Base-by-base conservation (phyloP, 2,888 invertebrate species). In the Trisateles emortualis region DNA sequence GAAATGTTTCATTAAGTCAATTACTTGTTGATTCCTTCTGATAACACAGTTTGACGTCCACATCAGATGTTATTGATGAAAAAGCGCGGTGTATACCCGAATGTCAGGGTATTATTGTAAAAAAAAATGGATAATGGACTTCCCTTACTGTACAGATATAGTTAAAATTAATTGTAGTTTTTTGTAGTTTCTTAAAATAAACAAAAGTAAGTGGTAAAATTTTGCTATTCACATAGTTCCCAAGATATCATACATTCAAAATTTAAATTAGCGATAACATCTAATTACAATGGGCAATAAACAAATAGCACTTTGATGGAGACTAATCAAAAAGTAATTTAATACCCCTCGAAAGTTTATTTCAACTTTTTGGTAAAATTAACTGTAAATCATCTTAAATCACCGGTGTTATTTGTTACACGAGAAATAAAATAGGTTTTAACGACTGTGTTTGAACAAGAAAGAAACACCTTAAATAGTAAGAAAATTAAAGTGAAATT, bases 261-360 rank as follows among this genome's bases (percentile, higher is more conserved):
- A 51, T 51, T 64, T 38, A 1, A 59, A 64, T 59, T 36, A 33
- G 22, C 42, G 72, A 71, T 71, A 68, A 54, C 63, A 71, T 71
- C 72, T 65, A 54, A 63, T 68, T 60, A 59, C 53, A 26, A 45
- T 29, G 33, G 36, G 48, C 55, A 36, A 51, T 62, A 68, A 57
- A 71, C 57, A 68, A 70, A 66, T 57, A 57, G 59, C 45, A 63
- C 49, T 61, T 55, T 44, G 60, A 60, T 51, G 49, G 52, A 68
- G 66, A 63, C 68, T 72, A 79, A 83, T 82, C 79, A 81, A 79
- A 82, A 78, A 78, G 80, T 74, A 76, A 82, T 82, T 78, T 75
- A 78, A 79, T 70, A 74, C 69, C 68, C 66, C 71, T 79, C 63
- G 49, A 72, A 77, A 72, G 59, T 73, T 64, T 64, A 67, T 54